Conservation (phyloP, 2,113 vertebrate genomes). For the Zingel zingel region DNA sequence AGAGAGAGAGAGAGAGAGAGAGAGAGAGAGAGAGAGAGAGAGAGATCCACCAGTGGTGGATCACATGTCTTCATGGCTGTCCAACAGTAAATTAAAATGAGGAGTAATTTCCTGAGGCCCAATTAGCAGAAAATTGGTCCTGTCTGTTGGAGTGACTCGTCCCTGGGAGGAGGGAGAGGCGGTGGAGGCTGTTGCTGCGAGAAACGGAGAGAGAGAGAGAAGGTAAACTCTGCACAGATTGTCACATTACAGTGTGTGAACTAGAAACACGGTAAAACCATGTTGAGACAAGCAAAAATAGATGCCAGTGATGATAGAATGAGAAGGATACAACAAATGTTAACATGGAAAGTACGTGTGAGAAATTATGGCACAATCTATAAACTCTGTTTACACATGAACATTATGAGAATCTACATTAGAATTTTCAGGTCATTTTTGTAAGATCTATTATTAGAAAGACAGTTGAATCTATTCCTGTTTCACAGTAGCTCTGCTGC, state of each 20-base stretch:
- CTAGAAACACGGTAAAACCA: background rate
- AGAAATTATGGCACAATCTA: background rate
- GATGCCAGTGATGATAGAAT: background rate
- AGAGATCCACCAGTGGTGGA: slow-evolving; percentile 54
- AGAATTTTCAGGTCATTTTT: background rate
- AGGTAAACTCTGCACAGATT: slow-evolving; percentile 40
- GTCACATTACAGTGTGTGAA: slow-evolving; percentile 40
- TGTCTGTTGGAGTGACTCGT: slow-evolving; percentile 82
- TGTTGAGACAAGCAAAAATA: background rate
- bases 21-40: slow-evolving; percentile 34
- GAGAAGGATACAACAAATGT: background rate
- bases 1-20: slow-evolving; percentile 34
- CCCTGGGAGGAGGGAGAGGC: slow-evolving; percentile 52
- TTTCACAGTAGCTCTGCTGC: background rate
- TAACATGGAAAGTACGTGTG: background rate
- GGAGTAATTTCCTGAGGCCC: slow-evolving; percentile 85
- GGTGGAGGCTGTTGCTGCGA: slow-evolving; percentile 32
- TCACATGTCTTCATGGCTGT: slow-evolving; percentile 82
- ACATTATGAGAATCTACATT: background rate
- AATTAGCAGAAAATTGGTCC: slow-evolving; percentile 88
- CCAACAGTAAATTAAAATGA: slow-evolving; percentile 84
- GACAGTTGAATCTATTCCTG: background rate
- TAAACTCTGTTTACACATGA: background rate
- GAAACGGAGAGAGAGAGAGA: slow-evolving; percentile 21
- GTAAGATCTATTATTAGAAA: background rate